A percentile compares a stretch with the other conserved stretches of the same genome.
Conservation (phyloP, 2,888 invertebrate genomes). For the Andricus quercusramuli region DNA sequence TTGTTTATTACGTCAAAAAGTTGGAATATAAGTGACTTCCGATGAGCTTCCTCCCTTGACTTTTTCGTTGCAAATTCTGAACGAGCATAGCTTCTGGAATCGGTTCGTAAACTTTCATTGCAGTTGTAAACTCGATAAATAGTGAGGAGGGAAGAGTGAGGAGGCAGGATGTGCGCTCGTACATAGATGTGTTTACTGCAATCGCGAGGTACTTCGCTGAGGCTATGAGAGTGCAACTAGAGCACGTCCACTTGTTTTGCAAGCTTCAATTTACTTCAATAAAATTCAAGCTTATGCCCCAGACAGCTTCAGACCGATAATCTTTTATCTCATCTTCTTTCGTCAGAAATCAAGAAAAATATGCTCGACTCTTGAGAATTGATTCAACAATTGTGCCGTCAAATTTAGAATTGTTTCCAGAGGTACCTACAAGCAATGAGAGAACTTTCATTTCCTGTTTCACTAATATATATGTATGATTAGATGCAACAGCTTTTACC, state of each 20-base stretch:
- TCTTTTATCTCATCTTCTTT: not conserved
- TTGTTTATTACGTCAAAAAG: conserved; percentile 33
- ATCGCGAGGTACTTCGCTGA: conserved; percentile 41
- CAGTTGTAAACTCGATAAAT: conserved; percentile 61
- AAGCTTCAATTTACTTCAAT: conserved; percentile 34
- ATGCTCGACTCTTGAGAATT: not conserved
- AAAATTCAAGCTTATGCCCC: conserved; percentile 17
- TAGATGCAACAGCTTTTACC: not conserved
- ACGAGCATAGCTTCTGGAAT: conserved; percentile 37
- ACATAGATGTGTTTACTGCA: conserved; percentile 42
- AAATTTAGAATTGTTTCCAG: not conserved
- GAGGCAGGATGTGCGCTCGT: conserved; percentile 47
- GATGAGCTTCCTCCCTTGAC: not conserved
- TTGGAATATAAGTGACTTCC: conserved; percentile 22
- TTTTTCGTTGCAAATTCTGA: conserved; percentile 12
- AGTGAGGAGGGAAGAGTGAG: conserved; percentile 49
- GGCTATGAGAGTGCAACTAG: conserved; percentile 23
- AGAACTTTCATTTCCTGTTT: not conserved
- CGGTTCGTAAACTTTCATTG: conserved; percentile 61
- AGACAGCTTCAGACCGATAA: conserved; percentile 18
- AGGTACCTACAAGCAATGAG: not conserved
- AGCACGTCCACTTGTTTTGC: conserved; percentile 34
- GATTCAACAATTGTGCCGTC: not conserved
- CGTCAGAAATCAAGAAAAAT: not conserved
- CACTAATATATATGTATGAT: not conserved